phyloP scores from a whole-genome alignment of 2,113 vertebrate species.

The Nothobranchius furzeri region DNA sequence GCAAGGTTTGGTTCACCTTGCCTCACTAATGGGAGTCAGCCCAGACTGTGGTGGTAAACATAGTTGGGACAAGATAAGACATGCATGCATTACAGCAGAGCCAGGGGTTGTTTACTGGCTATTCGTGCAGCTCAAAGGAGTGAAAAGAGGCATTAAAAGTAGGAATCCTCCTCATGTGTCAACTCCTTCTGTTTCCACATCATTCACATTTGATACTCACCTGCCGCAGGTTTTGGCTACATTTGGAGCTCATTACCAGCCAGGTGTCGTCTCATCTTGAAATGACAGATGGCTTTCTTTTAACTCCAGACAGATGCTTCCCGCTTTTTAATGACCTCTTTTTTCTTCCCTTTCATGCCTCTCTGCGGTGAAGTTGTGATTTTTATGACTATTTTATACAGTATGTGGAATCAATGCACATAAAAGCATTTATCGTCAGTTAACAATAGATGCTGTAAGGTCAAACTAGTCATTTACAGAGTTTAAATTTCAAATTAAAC shows the following conservation, averaged over 20 bases:
- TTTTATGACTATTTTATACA: no score
- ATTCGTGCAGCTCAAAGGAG: neutral
- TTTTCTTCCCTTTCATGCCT: neutral
- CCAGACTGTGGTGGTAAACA: constrained; percentile 1
- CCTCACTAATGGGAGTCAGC: constrained; percentile 18
- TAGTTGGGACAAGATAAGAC: constrained; percentile 15
- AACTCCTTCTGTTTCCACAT: constrained; percentile 21
- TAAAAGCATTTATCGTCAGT: no score
- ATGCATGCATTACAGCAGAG: constrained; percentile 1
- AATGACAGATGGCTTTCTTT: constrained; percentile 55
- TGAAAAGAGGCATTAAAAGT: constrained; percentile 17
- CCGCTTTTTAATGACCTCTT: constrained; percentile 32
- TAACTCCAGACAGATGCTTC: constrained; percentile 53
- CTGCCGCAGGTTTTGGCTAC: constrained; percentile 28
- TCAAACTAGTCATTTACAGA: no score
- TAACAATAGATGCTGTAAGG: no score
- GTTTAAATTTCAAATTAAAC: no score
- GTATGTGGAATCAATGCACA: no score
- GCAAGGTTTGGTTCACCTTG: constrained; percentile 38
- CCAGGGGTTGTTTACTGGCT: constrained; percentile 12
- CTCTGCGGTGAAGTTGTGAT: constrained; percentile 1
- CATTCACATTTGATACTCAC: constrained; percentile 22
- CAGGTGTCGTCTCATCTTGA: constrained; percentile 49
- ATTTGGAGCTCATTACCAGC: constrained; percentile 30
- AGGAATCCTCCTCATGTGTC: constrained; percentile 7